phyloP scores from a whole-genome alignment of 92 coral and sea anemone species.

The Zoanthus sansibaricus region DNA sequence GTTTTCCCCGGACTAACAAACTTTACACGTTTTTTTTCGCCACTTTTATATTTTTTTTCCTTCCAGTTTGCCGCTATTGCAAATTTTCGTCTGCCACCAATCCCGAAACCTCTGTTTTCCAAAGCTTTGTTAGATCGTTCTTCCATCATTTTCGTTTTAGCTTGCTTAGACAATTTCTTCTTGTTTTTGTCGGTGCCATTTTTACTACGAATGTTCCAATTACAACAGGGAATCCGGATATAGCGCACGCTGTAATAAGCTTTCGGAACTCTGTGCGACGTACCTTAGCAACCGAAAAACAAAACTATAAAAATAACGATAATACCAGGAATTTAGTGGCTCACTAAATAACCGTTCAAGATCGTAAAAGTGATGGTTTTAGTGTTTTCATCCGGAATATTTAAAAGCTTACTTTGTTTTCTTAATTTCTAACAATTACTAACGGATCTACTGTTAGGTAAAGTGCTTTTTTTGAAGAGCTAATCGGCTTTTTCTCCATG shows the following conservation, averaged over 20 bases:
- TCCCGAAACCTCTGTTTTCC: constrained; percentile 28
- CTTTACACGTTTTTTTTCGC: constrained; percentile 24
- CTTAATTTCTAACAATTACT: neutral
- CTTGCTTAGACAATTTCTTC: too few relatives aligned
- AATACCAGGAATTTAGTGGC: neutral
- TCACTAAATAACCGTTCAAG: neutral
- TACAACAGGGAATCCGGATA: neutral
- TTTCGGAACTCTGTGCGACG: neutral
- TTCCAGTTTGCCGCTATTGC: constrained; percentile 31
- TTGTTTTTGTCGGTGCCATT: neutral
- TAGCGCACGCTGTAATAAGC: neutral
- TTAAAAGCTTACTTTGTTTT: too few relatives aligned
- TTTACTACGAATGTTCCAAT: neutral
- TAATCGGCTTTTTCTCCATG: neutral
- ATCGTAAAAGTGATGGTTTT: neutral
- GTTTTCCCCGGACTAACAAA: constrained; percentile 49
- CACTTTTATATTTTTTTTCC: constrained; percentile 34
- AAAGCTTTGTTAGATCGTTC: constrained; percentile 30
- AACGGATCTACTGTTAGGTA: neutral
- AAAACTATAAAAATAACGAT: neutral
- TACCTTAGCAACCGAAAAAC: neutral
- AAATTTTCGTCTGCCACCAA: constrained; percentile 9
- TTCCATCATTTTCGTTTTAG: constrained; percentile 18
- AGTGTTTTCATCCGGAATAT: neutral
- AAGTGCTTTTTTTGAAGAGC: neutral